Conservation (phyloP, 2,888 invertebrate species). For the Drosophila neoperkinsi region DNA sequence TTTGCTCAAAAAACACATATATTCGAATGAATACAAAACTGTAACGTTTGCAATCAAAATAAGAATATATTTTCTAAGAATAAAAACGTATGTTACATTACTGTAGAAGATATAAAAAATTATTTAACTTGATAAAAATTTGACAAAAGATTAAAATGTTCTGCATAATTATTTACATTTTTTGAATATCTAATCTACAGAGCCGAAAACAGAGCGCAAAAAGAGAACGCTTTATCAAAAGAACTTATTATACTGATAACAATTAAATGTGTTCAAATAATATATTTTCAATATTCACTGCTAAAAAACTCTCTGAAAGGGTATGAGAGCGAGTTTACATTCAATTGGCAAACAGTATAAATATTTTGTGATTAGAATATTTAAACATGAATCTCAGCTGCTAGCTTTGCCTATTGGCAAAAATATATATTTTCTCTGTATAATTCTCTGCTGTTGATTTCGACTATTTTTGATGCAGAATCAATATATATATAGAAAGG, state of each 20-base stretch:
- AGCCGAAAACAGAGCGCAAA: background rate
- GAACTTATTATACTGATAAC: background rate
- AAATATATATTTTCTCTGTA: background rate
- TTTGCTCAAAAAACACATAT: background rate
- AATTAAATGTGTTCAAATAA: background rate
- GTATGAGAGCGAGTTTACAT: background rate
- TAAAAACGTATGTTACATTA: background rate
- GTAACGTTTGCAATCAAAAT: background rate
- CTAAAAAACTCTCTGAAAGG: background rate
- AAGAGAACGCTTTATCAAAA: background rate
- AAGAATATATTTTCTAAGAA: background rate
- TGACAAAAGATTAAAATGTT: background rate
- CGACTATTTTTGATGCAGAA: conserved; percentile 17
- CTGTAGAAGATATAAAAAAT: background rate
- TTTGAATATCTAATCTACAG: background rate
- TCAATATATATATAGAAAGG: too few species aligned
- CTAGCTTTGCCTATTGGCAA: conserved; percentile 1
- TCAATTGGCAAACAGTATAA: background rate
- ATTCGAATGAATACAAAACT: background rate
- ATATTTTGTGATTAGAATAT: background rate
- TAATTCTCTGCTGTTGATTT: conserved; percentile 13
- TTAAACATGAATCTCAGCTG: background rate
- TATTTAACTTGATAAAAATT: background rate
- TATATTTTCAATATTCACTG: background rate
- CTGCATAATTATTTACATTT: background rate